Percentiles rank a stretch among this genome's conserved stretches.
phyloP scores from a whole-genome alignment of 2,797 vertebrate species.

The Pithecia hirsuta region DNA sequence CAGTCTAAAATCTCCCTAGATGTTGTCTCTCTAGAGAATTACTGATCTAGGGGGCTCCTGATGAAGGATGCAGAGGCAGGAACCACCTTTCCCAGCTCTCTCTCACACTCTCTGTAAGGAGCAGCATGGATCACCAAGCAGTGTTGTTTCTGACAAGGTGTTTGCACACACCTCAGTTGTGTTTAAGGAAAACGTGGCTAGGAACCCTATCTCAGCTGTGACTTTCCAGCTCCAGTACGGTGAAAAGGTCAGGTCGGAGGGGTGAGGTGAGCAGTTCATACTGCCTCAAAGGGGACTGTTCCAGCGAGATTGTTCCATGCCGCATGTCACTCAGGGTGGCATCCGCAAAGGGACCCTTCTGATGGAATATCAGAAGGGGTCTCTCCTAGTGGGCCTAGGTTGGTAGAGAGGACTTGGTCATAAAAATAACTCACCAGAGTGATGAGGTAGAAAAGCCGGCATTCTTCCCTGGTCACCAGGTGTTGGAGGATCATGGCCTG shows the following conservation, averaged over 20 bases:
- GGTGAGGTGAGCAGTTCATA: not conserved
- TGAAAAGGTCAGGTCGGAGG: not conserved
- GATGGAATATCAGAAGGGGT: not conserved
- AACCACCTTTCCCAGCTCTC: accelerated
- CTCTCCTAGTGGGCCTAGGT: not conserved
- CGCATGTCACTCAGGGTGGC: not conserved
- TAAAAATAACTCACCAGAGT: not conserved
- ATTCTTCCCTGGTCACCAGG: accelerated
- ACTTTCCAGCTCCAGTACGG: accelerated
- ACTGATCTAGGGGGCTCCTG: not conserved
- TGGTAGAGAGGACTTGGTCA: not conserved
- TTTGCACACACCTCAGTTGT: not conserved
- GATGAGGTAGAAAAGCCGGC: not conserved
- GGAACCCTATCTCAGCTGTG: not conserved
- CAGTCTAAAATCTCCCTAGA: not conserved
- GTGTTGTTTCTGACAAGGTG: not conserved
- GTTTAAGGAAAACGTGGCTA: not conserved
- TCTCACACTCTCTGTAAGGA: accelerated
- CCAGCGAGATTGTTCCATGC: not conserved
- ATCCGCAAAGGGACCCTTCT: not conserved
- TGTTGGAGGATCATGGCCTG: accelerated
- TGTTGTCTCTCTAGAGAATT: not conserved
- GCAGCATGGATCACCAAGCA: accelerated
- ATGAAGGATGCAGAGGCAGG: accelerated
- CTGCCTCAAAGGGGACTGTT: not conserved